Percentiles rank a stretch among this genome's conserved stretches.
Conservation (phyloP, 1,140 invertebrate genomes). For the Drosophila sproati region DNA sequence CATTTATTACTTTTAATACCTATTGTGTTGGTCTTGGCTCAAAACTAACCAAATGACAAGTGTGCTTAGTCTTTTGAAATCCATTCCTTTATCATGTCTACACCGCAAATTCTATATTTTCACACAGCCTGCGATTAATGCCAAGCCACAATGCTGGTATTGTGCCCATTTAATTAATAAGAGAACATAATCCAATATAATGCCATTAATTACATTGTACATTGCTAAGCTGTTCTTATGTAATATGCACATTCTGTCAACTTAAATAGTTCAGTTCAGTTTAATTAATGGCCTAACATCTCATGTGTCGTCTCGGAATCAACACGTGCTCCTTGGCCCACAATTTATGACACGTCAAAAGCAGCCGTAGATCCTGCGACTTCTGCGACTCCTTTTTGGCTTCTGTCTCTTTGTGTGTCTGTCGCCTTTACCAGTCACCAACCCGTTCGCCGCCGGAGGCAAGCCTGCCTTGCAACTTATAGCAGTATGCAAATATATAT, state of each 20-base stretch:
- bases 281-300: conserved; percentile 40
- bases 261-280: conserved; percentile 55
- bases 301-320: conserved; percentile 27
- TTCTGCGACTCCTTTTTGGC: conserved; percentile 11
- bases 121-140: background rate
- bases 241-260: conserved; percentile 45
- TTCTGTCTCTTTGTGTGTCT: conserved; percentile 28
- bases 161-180: conserved; percentile 23
- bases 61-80: background rate
- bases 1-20: no score
- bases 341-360: conserved; percentile 26
- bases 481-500: conserved; percentile 10
- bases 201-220: conserved; percentile 38
- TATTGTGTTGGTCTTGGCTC: no score
- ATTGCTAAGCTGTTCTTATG: conserved; percentile 15
- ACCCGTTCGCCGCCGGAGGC: background rate
- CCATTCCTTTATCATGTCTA: background rate
- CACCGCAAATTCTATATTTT: background rate
- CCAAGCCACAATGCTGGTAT: background rate
- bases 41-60: background rate
- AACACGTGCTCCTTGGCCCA: conserved; percentile 13
- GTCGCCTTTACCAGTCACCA: conserved; percentile 2
- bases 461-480: conserved; percentile 14
- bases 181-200: conserved; percentile 31
- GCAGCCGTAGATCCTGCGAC: background rate